Evolutionary conservation across 1,140 invertebrate genomes (phyloP).

Genomic region (Euwallacea similis): DNA sequence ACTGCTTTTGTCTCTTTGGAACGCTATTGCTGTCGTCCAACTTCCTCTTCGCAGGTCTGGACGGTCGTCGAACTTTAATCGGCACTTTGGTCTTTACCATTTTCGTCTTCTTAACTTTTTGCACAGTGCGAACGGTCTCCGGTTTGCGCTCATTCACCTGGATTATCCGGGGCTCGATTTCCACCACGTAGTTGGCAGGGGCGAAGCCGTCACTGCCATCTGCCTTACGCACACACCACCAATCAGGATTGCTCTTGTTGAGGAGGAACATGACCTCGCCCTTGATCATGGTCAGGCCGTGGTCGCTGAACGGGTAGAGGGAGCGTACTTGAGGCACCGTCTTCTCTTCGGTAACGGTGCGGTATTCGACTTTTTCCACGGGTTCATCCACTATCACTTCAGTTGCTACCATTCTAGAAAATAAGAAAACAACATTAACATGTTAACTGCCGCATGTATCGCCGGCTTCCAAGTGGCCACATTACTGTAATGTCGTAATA

Average conservation of each 20-base stretch:
- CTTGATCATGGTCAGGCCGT: conserved; percentile 91
- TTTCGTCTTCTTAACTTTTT: conserved; percentile 87
- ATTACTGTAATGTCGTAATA: too few species aligned
- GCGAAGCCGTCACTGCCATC: conserved; percentile 95
- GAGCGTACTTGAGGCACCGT: conserved; percentile 87
- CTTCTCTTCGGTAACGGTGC: conserved; percentile 82
- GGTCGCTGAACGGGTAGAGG: conserved; percentile 88
- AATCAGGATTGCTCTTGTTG: conserved; percentile 94
- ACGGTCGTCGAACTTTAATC: conserved; percentile 61
- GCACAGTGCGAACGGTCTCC: conserved; percentile 77
- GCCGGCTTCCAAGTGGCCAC: too few species aligned
- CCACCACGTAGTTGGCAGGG: conserved; percentile 94
- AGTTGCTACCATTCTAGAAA: conserved; percentile 70
- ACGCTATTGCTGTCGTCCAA: conserved; percentile 74
- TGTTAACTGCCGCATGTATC: too few species aligned
- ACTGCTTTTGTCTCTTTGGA: conserved; percentile 76
- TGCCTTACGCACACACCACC: conserved; percentile 95
- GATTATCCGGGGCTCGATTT: conserved; percentile 86
- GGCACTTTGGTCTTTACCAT: conserved; percentile 84
- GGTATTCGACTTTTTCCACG: conserved; percentile 79
- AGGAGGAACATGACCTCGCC: conserved; percentile 92
- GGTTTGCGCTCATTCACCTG: conserved; percentile 81
- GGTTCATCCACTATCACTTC: conserved; percentile 91
- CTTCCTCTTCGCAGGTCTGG: conserved; percentile 60
- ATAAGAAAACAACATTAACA: neutral